A percentile compares a stretch with the other conserved stretches of the same genome.
Conservation (phyloP, 2,888 invertebrate genomes). For the Brachyptera risi region DNA sequence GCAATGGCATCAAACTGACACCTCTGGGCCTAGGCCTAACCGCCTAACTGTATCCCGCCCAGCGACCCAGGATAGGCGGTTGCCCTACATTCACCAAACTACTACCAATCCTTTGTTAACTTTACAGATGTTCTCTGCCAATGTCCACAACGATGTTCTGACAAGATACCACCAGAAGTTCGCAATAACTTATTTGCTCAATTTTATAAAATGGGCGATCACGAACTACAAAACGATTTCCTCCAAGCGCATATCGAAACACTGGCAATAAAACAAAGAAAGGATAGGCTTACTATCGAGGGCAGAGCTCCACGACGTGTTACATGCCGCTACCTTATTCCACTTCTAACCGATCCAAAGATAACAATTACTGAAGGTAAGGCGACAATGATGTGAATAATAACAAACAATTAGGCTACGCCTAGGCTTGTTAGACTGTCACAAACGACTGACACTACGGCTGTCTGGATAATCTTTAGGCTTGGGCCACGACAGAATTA, state of each 20-base stretch:
- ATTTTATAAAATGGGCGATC: constrained; percentile 50
- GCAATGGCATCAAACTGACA: constrained; percentile 12
- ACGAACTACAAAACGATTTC: constrained; percentile 49
- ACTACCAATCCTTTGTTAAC: constrained; percentile 28
- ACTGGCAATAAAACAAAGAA: constrained; percentile 41
- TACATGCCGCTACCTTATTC: constrained; percentile 52
- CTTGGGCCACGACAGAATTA: too few relatives aligned
- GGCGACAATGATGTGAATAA: too few relatives aligned
- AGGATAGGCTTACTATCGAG: constrained; percentile 38
- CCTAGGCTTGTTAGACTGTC: too few relatives aligned
- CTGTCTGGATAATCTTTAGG: too few relatives aligned
- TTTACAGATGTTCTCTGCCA: constrained; percentile 50
- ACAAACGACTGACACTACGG: too few relatives aligned
- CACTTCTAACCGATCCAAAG: constrained; percentile 35
- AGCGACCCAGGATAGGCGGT: neutral
- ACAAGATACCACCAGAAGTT: constrained; percentile 47
- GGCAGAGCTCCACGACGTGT: constrained; percentile 44
- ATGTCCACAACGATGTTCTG: constrained; percentile 53
- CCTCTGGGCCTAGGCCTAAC: neutral
- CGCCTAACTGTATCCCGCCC: too few relatives aligned
- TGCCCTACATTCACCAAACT: neutral
- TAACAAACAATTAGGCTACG: too few relatives aligned
- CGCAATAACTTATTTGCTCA: constrained; percentile 48
- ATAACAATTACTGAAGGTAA: neutral
- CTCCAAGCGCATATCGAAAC: constrained; percentile 50